These are phyloP conservation scores for Palythoa grandiflora DNA, from an alignment of 92 coral and sea anemone species.

Conservation along the genomic window DNA sequence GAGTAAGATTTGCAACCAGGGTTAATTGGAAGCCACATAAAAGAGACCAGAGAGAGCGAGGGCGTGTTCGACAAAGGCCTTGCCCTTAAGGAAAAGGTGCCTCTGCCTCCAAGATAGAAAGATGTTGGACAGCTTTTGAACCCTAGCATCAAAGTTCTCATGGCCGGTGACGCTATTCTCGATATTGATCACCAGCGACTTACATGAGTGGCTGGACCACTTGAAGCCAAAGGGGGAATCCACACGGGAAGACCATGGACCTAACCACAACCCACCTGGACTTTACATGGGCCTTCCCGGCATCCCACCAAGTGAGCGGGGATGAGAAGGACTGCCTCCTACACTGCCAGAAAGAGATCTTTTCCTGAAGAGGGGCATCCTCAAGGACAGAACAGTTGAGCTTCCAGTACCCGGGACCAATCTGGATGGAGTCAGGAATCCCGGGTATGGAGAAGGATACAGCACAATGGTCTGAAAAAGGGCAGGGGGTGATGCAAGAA, in stretches of 20 bases:
- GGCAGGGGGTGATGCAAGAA: neutral
- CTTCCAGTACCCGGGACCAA: too few relatives aligned
- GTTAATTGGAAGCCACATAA: too few relatives aligned
- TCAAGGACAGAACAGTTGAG: neutral
- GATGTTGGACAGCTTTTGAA: neutral
- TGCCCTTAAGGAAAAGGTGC: neutral
- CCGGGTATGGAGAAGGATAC: neutral
- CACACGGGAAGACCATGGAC: neutral
- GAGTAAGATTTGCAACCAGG: too few relatives aligned
- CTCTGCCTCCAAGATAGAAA: neutral
- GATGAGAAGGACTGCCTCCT: too few relatives aligned
- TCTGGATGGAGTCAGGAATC: neutral
- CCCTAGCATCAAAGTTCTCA: neutral
- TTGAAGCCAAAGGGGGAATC: neutral
- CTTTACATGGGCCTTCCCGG: conserved; percentile 18
- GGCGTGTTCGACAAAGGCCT: neutral
- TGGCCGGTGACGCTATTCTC: neutral
- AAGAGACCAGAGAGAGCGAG: neutral
- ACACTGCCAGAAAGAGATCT: neutral
- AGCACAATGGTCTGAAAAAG: neutral
- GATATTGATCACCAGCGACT: neutral
- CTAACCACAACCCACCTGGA: neutral
- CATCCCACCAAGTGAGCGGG: conserved; percentile 10
- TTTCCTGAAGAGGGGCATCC: neutral
- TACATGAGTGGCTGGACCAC: neutral